Conservation (phyloP, 2,113 vertebrate species). For the Oreochromis spilurus region DNA sequence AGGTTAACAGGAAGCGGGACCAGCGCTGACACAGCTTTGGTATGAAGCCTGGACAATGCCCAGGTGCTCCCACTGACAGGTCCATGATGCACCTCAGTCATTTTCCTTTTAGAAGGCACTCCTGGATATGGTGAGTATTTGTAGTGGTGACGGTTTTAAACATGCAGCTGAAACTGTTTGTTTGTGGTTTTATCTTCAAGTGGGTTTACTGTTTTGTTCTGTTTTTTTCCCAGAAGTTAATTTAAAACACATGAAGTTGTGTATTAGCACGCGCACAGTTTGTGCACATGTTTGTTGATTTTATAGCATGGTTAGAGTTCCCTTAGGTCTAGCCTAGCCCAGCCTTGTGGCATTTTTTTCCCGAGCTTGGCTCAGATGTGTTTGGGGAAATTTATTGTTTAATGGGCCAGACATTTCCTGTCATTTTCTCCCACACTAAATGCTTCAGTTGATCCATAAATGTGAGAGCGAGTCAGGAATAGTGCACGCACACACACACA, state of each 20-base stretch:
- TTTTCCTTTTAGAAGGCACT: conserved; percentile 94
- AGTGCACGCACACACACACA: neutral
- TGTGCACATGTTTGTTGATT: conserved; percentile 19
- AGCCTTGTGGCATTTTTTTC: neutral
- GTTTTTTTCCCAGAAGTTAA: neutral
- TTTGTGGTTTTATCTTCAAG: neutral
- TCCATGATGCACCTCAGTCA: conserved; percentile 94
- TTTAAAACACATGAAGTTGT: neutral
- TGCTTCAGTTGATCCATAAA: conserved; percentile 40
- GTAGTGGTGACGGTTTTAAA: neutral
- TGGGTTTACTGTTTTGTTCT: neutral
- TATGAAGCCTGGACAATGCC: conserved; percentile 75
- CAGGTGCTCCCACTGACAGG: conserved; percentile 74
- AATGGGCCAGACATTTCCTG: conserved; percentile 67
- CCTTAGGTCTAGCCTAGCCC: conserved; percentile 1
- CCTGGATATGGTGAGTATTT: conserved; percentile 96
- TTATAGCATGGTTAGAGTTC: conserved; percentile 6
- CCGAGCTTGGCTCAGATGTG: conserved; percentile 22
- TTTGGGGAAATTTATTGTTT: conserved; percentile 65
- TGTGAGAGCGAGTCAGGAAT: conserved; percentile 23
- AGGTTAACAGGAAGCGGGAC: conserved; percentile 13
- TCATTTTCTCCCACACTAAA: conserved; percentile 64
- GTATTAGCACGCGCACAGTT: neutral
- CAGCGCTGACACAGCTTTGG: neutral
- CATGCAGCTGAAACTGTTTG: neutral